These are phyloP conservation scores for Aphelinus certus DNA, from an alignment of 1,140 invertebrate genomes.

Conservation along the genomic window DNA sequence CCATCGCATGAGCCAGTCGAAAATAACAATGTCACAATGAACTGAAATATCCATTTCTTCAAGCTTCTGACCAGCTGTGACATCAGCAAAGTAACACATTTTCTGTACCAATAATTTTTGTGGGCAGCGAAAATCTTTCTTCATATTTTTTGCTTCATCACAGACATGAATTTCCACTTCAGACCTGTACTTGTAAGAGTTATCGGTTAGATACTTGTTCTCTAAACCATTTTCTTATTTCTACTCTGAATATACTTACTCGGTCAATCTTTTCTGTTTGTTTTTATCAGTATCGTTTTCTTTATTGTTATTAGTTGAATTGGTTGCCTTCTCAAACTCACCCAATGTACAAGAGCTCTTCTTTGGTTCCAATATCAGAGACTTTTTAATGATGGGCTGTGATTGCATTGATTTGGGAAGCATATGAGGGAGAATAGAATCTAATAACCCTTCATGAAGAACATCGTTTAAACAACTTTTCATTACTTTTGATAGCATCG, in stretches of 20 bases:
- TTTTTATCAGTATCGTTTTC: slow-evolving; percentile 57
- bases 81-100: slow-evolving; percentile 95
- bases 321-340: slow-evolving; percentile 40
- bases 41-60: slow-evolving; percentile 97
- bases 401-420: slow-evolving; percentile 64
- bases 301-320: slow-evolving; percentile 39
- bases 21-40: slow-evolving; percentile 92
- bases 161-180: slow-evolving; percentile 89
- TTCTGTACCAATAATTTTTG: slow-evolving; percentile 85
- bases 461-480: slow-evolving; percentile 71
- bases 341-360: slow-evolving; percentile 59
- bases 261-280: slow-evolving; percentile 52
- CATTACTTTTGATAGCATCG: slow-evolving; percentile 53
- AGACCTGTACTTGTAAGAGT: slow-evolving; percentile 63
- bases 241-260: slow-evolving; percentile 52
- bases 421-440: slow-evolving; percentile 79
- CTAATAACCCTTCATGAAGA: slow-evolving; percentile 79
- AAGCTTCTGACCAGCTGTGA: slow-evolving; percentile 84
- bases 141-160: slow-evolving; percentile 86
- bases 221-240: slow-evolving; percentile 3
- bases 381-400: slow-evolving; percentile 69
- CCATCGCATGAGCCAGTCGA: slow-evolving; percentile 97
- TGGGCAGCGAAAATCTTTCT: slow-evolving; percentile 88
- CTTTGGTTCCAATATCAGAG: slow-evolving; percentile 59
- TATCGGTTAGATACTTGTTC: background rate